These are phyloP conservation scores for Drosophila micromelanica DNA, from an alignment of 1,140 invertebrate genomes.

Conservation along the genomic window DNA sequence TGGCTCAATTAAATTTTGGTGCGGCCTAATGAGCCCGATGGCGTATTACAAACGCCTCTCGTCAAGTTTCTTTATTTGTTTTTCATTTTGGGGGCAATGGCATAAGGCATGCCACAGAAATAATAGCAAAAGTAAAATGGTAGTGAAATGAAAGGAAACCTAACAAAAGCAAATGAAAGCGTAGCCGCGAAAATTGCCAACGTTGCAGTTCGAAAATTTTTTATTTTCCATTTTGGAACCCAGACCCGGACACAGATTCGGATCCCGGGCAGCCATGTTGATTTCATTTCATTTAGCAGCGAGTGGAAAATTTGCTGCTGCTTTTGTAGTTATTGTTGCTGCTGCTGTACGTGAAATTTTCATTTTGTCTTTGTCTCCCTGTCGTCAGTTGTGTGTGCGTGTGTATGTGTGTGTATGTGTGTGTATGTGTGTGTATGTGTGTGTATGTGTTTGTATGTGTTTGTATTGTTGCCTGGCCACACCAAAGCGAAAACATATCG, in stretches of 20 bases:
- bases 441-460: conserved; percentile 6
- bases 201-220: conserved; percentile 58
- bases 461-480: conserved; percentile 41
- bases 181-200: conserved; percentile 63
- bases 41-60: conserved; percentile 28
- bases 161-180: conserved; percentile 48
- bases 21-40: conserved; percentile 41
- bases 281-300: conserved; percentile 78
- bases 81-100: not conserved
- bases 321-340: conserved; percentile 12
- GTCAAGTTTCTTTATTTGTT: not conserved
- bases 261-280: conserved; percentile 73
- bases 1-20: conserved; percentile 41
- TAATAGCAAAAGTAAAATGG: conserved; percentile 17
- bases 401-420: no score
- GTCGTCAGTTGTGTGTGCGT: conserved; percentile 19
- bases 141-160: conserved; percentile 12
- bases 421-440: no score
- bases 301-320: conserved; percentile 16
- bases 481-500: conserved; percentile 64
- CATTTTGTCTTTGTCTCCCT: conserved; percentile 56
- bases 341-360: conserved; percentile 28
- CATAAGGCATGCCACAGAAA: conserved; percentile 7
- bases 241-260: conserved; percentile 12
- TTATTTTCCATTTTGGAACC: not conserved